Evolutionary conservation across 2,888 invertebrate genomes (phyloP), one percentile per base, ranked within the genome.

Genomic region (Thysanoteuthis rhombus): DNA sequence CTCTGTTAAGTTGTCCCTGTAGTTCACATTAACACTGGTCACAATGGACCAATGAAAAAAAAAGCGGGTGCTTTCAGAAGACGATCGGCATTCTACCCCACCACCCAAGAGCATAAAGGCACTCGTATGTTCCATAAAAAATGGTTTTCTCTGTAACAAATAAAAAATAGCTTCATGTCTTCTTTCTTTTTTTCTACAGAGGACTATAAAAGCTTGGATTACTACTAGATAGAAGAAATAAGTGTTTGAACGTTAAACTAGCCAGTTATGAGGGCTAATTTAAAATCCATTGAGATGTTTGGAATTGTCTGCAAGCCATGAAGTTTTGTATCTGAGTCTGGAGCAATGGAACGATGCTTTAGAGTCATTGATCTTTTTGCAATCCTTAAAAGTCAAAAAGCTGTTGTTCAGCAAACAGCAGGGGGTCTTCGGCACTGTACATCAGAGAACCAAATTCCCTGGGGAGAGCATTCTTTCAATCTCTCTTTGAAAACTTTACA

Each of bases 311-410:
- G 75, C 75, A 1, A 75, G 75, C 75, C 75, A 75, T n/a, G 75
- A 75, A 75, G 75, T 75, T 75, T n/a, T 75, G n/a, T n/a, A 36
- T 75, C n/a, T n/a, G 75, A n/a, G 75, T 75, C 75, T 75, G 75
- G 75, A 75, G n/a, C n/a, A 75, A 75, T 75, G 75, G 75, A 75
- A 75, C 36, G 75, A 19, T 36, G 75, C n/a, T 75, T 75, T 75
- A 75, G n/a, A 75, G 75, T n/a, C 75, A 75, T 75, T 75, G 75
- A 75, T 75, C 75, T 75, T 75, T 75, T 75, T 75, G n/a, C 75
- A 36, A 75, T 75, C 75, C 75, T 75, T 75, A 36, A 75, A 36
- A 75, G 75, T 75, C n/a, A 75, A 75, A 75, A 75, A 75, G n/a
- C 75, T 75, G 75, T 75, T 75, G 75, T 75, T 75, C n/a, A n/a